Percentiles rank a stretch among this genome's conserved stretches.
phyloP scores from a whole-genome alignment of 53 echinoderm and acorn worm species.

The Astropecten irregularis region DNA sequence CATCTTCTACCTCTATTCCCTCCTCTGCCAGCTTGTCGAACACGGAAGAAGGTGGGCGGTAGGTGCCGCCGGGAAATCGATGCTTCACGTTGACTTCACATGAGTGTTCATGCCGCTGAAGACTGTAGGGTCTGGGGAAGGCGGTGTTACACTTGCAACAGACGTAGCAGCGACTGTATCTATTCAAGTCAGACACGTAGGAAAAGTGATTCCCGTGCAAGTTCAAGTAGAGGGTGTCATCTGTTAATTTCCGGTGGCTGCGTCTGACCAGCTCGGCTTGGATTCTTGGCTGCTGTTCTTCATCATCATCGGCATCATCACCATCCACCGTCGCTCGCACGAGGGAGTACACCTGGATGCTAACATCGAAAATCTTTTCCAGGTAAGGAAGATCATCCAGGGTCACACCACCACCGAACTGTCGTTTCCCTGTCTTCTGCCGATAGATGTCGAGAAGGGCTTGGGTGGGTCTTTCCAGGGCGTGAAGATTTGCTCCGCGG shows the following conservation, averaged over 20 bases:
- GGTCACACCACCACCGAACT: background rate
- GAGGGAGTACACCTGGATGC: background rate
- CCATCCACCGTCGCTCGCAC: no score
- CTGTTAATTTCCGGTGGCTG: background rate
- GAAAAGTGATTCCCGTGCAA: background rate
- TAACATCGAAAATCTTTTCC: constrained; percentile 32
- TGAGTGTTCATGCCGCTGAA: constrained; percentile 40
- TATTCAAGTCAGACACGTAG: constrained; percentile 8
- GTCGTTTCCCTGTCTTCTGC: background rate
- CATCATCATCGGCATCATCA: no score
- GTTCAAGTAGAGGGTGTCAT: background rate
- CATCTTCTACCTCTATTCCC: constrained; percentile 16
- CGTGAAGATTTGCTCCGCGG: background rate
- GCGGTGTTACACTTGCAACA: constrained; percentile 32
- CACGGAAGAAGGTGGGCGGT: background rate
- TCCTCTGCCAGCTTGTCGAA: constrained; percentile 53
- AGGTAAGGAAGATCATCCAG: constrained; percentile 35
- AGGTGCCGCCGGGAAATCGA: constrained; percentile 22
- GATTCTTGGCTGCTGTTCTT: no score
- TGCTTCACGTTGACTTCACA: constrained; percentile 46
- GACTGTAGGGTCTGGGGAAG: background rate
- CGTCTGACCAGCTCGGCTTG: background rate
- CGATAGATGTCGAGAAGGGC: background rate
- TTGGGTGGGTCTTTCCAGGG: background rate
- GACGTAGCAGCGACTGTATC: background rate